Evolutionary conservation across 2,888 invertebrate genomes (phyloP).

Genomic region (Brachyopa scutellaris): DNA sequence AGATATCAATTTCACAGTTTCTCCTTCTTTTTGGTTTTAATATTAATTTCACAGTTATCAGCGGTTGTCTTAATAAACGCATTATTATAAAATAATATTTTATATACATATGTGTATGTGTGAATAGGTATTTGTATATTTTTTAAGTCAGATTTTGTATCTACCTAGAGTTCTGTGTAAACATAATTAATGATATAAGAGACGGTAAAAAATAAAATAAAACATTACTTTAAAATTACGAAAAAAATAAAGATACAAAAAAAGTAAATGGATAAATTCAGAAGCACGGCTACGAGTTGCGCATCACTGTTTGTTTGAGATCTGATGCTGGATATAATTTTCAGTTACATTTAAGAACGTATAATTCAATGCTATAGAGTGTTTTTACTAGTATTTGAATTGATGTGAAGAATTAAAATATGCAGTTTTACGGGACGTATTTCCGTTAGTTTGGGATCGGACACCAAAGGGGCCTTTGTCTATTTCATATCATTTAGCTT

Average conservation of each 20-base stretch:
- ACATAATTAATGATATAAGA: conserved; percentile 24
- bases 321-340: too few species aligned
- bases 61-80: conserved; percentile 24
- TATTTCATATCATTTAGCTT: too few species aligned
- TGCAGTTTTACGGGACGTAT: too few species aligned
- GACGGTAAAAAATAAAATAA: conserved; percentile 42
- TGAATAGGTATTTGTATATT: conserved; percentile 17
- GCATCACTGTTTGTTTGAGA: too few species aligned
- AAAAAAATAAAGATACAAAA: conserved; percentile 12
- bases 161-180: conserved; percentile 27
- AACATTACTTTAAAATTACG: conserved; percentile 58
- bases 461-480: too few species aligned
- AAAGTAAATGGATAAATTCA: not conserved
- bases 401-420: too few species aligned
- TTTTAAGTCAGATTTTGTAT: conserved; percentile 32
- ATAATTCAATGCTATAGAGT: too few species aligned
- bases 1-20: conserved; percentile 20
- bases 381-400: too few species aligned
- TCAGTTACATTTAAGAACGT: too few species aligned
- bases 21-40: conserved; percentile 56
- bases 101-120: conserved; percentile 4
- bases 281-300: too few species aligned
- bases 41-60: conserved; percentile 54
- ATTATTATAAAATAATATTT: not conserved
- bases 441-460: too few species aligned